Percentiles rank a stretch among this genome's conserved stretches.
phyloP scores from a whole-genome alignment of 2,113 vertebrate species.

The Pleuronectes platessa region DNA sequence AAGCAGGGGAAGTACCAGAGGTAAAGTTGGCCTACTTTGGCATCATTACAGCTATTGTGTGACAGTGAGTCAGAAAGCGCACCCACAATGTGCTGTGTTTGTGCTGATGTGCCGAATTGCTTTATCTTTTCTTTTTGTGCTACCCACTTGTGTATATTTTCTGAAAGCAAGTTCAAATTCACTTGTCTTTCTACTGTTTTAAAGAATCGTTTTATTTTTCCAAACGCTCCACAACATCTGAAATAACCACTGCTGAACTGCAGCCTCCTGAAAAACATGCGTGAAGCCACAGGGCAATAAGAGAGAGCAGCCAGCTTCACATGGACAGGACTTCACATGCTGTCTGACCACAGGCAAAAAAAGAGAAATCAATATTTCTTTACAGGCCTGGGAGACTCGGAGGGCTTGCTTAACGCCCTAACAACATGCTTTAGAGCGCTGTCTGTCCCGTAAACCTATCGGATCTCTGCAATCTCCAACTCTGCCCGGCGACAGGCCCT shows the following conservation, averaged over 20 bases:
- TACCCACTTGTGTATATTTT: not conserved
- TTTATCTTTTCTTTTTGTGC: not conserved
- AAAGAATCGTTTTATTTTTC: not conserved
- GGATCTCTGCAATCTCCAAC: slow-evolving; percentile 75
- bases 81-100: slow-evolving; percentile 40
- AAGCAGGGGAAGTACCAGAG: slow-evolving; percentile 68
- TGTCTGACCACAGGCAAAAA: slow-evolving; percentile 71
- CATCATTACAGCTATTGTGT: slow-evolving; percentile 75
- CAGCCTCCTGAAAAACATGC: slow-evolving; percentile 47
- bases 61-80: slow-evolving; percentile 62
- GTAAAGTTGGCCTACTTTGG: slow-evolving; percentile 77
- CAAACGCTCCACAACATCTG: not conserved
- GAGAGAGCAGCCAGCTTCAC: slow-evolving; percentile 46
- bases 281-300: slow-evolving; percentile 54
- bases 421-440: slow-evolving; percentile 68
- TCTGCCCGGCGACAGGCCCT: slow-evolving; percentile 83
- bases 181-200: not conserved
- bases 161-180: slow-evolving; percentile 15
- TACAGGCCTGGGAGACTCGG: slow-evolving; percentile 67
- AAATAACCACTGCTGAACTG: slow-evolving; percentile 30
- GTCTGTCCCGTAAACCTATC: slow-evolving; percentile 76
- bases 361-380: slow-evolving; percentile 79
- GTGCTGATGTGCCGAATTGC: slow-evolving; percentile 35
- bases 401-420: slow-evolving; percentile 73
- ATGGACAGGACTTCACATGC: slow-evolving; percentile 71